These are phyloP conservation scores for Herpetotheres cachinnans DNA, from an alignment of 2,113 vertebrate species.

Conservation along the genomic window DNA sequence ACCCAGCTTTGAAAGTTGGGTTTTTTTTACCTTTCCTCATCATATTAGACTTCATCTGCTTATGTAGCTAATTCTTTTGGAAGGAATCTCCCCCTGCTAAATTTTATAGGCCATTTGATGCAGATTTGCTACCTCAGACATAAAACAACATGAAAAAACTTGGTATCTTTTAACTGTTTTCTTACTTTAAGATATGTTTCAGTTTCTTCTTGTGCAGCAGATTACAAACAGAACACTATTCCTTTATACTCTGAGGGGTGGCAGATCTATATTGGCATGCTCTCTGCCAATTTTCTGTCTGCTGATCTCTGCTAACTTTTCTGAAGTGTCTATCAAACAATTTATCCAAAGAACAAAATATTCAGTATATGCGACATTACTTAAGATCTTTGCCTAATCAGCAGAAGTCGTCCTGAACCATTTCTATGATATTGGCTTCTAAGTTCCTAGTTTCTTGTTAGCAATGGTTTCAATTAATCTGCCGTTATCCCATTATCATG, in stretches of 20 bases:
- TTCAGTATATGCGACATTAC: not conserved
- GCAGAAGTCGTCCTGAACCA: not conserved
- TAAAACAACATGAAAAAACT: not conserved
- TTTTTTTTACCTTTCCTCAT: not conserved
- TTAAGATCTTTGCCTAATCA: slow-evolving; percentile 11
- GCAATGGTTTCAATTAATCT: slow-evolving; percentile 53
- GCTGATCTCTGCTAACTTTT: not conserved
- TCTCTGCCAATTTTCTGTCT: slow-evolving; percentile 2
- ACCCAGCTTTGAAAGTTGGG: not conserved
- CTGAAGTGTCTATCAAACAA: slow-evolving; percentile 2
- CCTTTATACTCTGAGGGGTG: not conserved
- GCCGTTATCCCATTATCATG: slow-evolving; percentile 6
- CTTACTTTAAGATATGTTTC: not conserved
- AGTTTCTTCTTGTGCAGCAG: not conserved
- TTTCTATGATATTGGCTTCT: not conserved
- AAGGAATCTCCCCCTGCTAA: not conserved
- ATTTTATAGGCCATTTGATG: slow-evolving; percentile 15
- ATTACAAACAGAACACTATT: not conserved
- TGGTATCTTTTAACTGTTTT: not conserved
- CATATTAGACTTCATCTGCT: not conserved
- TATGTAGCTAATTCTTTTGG: not conserved
- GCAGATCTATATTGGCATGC: not conserved
- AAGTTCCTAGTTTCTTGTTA: slow-evolving; percentile 1
- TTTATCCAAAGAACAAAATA: not conserved
- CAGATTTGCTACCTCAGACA: not conserved